Base-by-base conservation (phyloP, 2,888 invertebrate genomes). In the Magallana nippona region DNA sequence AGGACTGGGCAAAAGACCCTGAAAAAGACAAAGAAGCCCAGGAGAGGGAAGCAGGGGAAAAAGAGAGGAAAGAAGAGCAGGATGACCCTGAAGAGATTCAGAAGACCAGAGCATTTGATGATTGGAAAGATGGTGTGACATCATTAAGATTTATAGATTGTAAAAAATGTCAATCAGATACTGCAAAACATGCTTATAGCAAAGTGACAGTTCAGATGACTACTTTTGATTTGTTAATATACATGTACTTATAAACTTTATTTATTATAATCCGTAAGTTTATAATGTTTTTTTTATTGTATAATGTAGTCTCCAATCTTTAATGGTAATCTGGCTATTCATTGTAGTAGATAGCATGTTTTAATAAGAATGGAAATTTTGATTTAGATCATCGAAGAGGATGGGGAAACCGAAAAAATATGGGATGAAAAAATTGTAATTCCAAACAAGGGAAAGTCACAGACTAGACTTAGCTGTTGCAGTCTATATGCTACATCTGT, bases 111-210 rank as follows among this genome's bases (percentile, higher is more conserved):
- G 88, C 89, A 44, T 92, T 91, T 92, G 94, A 94, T 86, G 93
- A 93, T 80, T 93, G 91, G 91, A 93, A 91, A 84, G 93, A 93
- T 88, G 92, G 93, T 91, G 80, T 87, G 89, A 10, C 3, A 44
- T 44, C 44, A 44, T 19, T 19, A 17, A 56, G 22, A 60, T 85
- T 85, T 82, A 84, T 84, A 44, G 44, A 44, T 44, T 44, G 44
- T 44, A 44, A 44, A 44, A 44, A 44, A 8, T 44, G 44, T 44
- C 44, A 44, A 44, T 5, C 3, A 44, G 44, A 5, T 44, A 44
- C 0, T 44, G 44, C 44, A 44, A 44, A 44, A 44, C 8, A 44
- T 44, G 44, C 8, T 44, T 44, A 44, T 5, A 44, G 44, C 8
- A 8, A 44, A 44, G 5, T 44, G 44, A 0, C 44, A 44, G 44